These are phyloP conservation scores for Rhodinocichla rosea DNA, from an alignment of 2,113 vertebrate genomes.

Conservation along the genomic window DNA sequence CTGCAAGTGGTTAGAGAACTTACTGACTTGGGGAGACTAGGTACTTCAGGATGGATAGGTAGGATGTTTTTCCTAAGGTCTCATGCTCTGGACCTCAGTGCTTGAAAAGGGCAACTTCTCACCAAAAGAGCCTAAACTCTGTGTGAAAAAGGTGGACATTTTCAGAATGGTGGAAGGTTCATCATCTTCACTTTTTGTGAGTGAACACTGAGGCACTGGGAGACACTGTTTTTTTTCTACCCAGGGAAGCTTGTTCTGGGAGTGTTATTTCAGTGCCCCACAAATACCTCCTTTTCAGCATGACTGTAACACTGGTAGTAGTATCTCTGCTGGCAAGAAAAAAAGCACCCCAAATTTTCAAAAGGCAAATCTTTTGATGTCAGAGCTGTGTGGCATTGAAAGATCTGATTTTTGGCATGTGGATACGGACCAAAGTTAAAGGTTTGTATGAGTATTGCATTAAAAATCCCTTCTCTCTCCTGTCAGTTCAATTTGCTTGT, in stretches of 20 bases:
- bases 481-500: neutral
- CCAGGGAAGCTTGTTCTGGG: neutral
- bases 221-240: neutral
- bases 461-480: neutral
- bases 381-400: neutral
- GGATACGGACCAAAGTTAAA: neutral
- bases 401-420: neutral
- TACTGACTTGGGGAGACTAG: neutral
- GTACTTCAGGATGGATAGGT: neutral
- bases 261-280: neutral
- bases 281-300: neutral
- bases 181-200: neutral
- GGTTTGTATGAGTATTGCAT: neutral
- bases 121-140: neutral
- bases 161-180: neutral
- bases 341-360: neutral
- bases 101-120: neutral
- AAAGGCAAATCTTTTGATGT: neutral
- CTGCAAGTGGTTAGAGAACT: neutral
- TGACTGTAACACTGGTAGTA: neutral
- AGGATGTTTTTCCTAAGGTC: neutral
- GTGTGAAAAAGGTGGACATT: neutral
- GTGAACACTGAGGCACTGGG: neutral
- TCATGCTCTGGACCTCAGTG: rapidly evolving
- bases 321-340: neutral